These are phyloP conservation scores for Platynereis dumerilii DNA, from an alignment of 2,888 invertebrate genomes.

Conservation along the genomic window DNA sequence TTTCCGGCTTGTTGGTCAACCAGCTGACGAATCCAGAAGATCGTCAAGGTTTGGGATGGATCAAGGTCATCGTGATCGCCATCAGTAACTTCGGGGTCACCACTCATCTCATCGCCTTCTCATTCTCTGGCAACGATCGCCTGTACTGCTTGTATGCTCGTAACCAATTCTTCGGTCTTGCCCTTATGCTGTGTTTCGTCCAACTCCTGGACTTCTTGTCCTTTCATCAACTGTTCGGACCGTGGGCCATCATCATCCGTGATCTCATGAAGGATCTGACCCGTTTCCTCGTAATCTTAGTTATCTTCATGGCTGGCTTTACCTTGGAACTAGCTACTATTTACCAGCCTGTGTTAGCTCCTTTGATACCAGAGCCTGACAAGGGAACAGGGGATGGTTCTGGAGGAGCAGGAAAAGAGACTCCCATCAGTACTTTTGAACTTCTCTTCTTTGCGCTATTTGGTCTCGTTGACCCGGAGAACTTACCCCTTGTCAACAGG, in stretches of 20 bases:
- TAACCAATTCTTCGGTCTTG: slow-evolving; percentile 95
- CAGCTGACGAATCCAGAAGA: slow-evolving; percentile 98
- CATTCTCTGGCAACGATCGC: slow-evolving; percentile 69
- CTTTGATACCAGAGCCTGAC: slow-evolving; percentile 41
- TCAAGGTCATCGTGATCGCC: slow-evolving; percentile 73
- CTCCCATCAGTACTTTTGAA: slow-evolving; percentile 82
- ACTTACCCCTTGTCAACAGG: slow-evolving; percentile 67
- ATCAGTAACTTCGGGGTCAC: slow-evolving; percentile 70
- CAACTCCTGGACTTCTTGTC: slow-evolving; percentile 94
- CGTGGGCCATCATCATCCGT: slow-evolving; percentile 99
- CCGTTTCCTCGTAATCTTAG: slow-evolving; percentile 92
- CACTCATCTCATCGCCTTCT: slow-evolving; percentile 79
- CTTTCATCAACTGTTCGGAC: slow-evolving; percentile 98
- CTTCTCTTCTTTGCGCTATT: slow-evolving; percentile 98
- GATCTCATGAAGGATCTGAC: slow-evolving; percentile 76
- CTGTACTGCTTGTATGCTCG: slow-evolving; percentile 79
- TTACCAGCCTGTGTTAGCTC: slow-evolving; percentile 93
- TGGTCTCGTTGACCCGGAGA: slow-evolving; percentile 79
- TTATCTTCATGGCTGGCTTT: slow-evolving; percentile 98
- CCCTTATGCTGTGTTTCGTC: slow-evolving; percentile 94
- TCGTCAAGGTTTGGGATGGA: slow-evolving; percentile 93
- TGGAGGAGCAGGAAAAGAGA: slow-evolving; percentile 38
- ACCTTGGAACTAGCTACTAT: slow-evolving; percentile 75
- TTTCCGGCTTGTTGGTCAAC: slow-evolving; percentile 91
- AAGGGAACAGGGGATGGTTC: slow-evolving; percentile 44